phyloP scores from a whole-genome alignment of 2,888 invertebrate genomes.

The Lissonota sp. region DNA sequence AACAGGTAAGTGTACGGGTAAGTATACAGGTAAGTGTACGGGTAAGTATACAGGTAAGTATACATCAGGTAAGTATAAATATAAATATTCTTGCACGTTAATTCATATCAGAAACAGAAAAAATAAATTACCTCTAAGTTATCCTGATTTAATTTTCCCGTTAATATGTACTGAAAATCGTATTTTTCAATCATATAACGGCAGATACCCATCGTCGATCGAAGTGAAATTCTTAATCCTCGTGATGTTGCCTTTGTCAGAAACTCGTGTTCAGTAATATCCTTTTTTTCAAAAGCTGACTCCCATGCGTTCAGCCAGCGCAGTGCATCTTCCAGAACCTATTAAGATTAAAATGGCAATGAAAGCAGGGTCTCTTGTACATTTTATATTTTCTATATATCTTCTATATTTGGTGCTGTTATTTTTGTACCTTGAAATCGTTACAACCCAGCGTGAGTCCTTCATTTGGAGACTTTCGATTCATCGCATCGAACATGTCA shows the following conservation, averaged over 20 bases:
- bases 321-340: not conserved
- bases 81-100: not conserved
- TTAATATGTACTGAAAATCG: not conserved
- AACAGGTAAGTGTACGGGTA: not conserved
- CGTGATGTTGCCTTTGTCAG: not conserved
- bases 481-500: conserved; percentile 40
- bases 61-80: not conserved
- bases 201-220: not conserved
- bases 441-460: conserved; percentile 17
- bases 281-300: not conserved
- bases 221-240: not conserved
- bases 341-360: not conserved
- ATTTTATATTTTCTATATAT: not conserved
- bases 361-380: not conserved
- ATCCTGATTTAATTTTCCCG: not conserved
- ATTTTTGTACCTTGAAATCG: not conserved
- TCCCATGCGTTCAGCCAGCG: not conserved
- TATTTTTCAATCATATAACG: not conserved
- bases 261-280: not conserved
- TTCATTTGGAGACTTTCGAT: conserved; percentile 13
- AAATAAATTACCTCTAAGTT: not conserved
- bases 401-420: not conserved
- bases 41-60: not conserved
- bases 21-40: not conserved
- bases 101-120: not conserved